Percentiles rank a stretch among this genome's conserved stretches.
phyloP scores from a whole-genome alignment of 92 coral and sea anemone species.

The Phenganax stokvisi region DNA sequence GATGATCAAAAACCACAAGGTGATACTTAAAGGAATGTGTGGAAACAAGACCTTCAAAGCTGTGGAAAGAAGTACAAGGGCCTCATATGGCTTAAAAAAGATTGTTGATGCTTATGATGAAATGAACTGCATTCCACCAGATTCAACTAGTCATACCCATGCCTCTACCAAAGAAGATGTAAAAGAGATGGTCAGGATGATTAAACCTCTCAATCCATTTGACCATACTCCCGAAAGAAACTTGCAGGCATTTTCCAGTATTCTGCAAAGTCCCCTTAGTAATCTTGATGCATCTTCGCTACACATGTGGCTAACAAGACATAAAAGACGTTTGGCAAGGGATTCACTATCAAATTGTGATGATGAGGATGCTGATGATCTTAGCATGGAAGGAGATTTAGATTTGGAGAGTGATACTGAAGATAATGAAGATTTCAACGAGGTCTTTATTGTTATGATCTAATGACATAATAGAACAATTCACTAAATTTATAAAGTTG shows the following conservation, averaged over 20 bases:
- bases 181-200: not conserved
- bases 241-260: not conserved
- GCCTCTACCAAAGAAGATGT: not conserved
- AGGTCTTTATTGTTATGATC: too few relatives aligned
- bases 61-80: constrained; percentile 42
- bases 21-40: constrained; percentile 43
- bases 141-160: not conserved
- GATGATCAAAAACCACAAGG: constrained; percentile 25
- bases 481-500: too few relatives aligned
- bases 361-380: constrained; percentile 32
- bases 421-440: not conserved
- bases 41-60: constrained; percentile 53
- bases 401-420: not conserved
- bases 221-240: not conserved
- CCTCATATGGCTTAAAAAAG: constrained; percentile 34
- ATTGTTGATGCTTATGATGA: constrained; percentile 37
- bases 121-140: constrained; percentile 11
- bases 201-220: constrained; percentile 5
- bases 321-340: constrained; percentile 41
- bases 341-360: constrained; percentile 24
- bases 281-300: too few relatives aligned
- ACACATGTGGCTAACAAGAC: constrained; percentile 1
- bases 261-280: too few relatives aligned
- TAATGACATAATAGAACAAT: too few relatives aligned
- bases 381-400: constrained; percentile 8